A percentile compares a stretch with the other conserved stretches of the same genome.
Evolutionary conservation across 2,888 invertebrate genomes (phyloP).

Genomic region (Pammene aurita): DNA sequence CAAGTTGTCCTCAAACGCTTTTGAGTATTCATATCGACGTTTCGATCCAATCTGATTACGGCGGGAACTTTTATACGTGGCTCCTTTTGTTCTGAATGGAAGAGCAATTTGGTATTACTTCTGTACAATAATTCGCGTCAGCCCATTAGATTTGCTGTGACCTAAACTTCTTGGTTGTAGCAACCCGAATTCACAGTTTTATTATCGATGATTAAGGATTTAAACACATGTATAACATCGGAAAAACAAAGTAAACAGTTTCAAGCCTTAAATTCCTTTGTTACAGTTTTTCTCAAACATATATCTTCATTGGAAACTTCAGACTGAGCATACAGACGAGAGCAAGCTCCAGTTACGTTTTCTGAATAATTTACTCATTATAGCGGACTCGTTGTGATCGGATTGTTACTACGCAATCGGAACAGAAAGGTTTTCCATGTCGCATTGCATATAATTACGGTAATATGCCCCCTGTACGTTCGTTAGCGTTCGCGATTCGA

Average conservation of each 20-base stretch:
- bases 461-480: constrained; percentile 44
- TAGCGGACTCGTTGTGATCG: constrained; percentile 53
- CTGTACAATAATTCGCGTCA: constrained; percentile 1
- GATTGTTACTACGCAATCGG: constrained; percentile 57
- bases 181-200: too few relatives aligned
- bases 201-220: too few relatives aligned
- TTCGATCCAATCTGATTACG: constrained; percentile 26
- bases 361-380: constrained; percentile 67
- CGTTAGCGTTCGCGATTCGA: constrained; percentile 33
- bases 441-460: constrained; percentile 60
- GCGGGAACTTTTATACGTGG: not conserved
- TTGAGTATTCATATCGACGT: constrained; percentile 17
- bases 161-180: not conserved
- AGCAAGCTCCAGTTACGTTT: constrained; percentile 39
- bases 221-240: too few relatives aligned
- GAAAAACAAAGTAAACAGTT: too few relatives aligned
- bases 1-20: constrained; percentile 17
- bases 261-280: too few relatives aligned
- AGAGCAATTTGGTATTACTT: constrained; percentile 4
- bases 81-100: not conserved
- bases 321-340: not conserved
- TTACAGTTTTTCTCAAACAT: too few relatives aligned
- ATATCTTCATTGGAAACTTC: not conserved
- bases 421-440: constrained; percentile 70
- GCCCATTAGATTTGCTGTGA: not conserved